Conservation (phyloP, 2,797 vertebrate genomes). For the Emys orbicularis region DNA sequence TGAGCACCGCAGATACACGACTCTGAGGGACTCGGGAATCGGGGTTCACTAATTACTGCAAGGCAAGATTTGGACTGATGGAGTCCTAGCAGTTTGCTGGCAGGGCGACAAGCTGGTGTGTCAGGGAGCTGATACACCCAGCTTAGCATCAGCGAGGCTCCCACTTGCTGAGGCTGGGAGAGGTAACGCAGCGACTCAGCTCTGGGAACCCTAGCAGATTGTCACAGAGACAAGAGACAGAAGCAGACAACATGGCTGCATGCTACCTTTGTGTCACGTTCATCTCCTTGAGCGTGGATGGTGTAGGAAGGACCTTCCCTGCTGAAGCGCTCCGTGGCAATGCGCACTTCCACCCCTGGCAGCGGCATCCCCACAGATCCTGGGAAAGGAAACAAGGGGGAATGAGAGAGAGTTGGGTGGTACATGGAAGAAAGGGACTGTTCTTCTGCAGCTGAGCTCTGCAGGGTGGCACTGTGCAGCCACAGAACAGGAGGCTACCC, state of each 20-base stretch:
- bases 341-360: conserved; percentile 88
- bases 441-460: neutral
- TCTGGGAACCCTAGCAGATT: neutral
- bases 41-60: too few relatives aligned
- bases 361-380: conserved; percentile 93
- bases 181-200: neutral
- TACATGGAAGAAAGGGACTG: conserved; percentile 6
- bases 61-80: too few relatives aligned
- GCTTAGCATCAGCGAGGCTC: neutral
- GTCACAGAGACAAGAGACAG: neutral
- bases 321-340: conserved; percentile 81
- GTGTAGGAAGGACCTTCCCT: conserved; percentile 57
- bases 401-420: fast-evolving
- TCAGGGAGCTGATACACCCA: neutral
- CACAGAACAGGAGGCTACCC: neutral
- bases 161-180: neutral
- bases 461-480: neutral
- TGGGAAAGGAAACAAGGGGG: conserved; percentile 51
- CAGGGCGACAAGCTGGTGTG: neutral
- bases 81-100: neutral
- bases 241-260: fast-evolving
- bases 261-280: conserved; percentile 85
- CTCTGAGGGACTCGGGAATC: too few relatives aligned
- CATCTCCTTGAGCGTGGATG: conserved; percentile 86
- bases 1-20: too few relatives aligned